Evolutionary conservation across 2,888 invertebrate species (phyloP).

Genomic region (Nysson spinosus): DNA sequence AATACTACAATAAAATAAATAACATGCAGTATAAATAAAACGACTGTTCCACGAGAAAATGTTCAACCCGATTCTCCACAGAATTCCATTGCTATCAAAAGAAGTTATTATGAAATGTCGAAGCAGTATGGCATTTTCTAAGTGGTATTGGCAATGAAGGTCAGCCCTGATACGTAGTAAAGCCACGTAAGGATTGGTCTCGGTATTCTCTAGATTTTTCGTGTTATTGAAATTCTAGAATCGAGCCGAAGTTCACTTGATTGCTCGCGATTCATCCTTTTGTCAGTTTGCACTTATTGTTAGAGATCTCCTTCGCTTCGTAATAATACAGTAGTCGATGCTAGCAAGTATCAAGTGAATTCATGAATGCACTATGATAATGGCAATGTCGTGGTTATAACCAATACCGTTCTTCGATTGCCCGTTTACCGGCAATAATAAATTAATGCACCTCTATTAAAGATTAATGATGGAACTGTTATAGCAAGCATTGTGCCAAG

Average conservation of each 20-base stretch:
- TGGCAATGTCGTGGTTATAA: background rate
- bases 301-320: slow-evolving; percentile 19
- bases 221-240: slow-evolving; percentile 15
- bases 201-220: background rate
- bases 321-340: background rate
- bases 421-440: slow-evolving; percentile 47
- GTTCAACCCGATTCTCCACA: no score
- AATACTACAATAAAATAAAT: no score
- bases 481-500: slow-evolving; percentile 37
- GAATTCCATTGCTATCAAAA: background rate
- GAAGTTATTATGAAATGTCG: background rate
- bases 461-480: slow-evolving; percentile 54
- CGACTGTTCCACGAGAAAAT: no score
- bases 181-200: background rate
- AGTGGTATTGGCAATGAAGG: slow-evolving; percentile 5
- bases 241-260: background rate
- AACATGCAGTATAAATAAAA: no score
- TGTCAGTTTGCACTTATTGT: slow-evolving; percentile 27
- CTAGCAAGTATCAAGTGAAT: background rate
- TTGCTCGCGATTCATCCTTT: slow-evolving; percentile 1
- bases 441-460: slow-evolving; percentile 56
- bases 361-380: slow-evolving; percentile 5
- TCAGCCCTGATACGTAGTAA: background rate
- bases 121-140: background rate
- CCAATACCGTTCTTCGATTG: slow-evolving; percentile 36